phyloP scores from a whole-genome alignment of 23 tunicate genomes.

The Trididemnum miniatum region DNA sequence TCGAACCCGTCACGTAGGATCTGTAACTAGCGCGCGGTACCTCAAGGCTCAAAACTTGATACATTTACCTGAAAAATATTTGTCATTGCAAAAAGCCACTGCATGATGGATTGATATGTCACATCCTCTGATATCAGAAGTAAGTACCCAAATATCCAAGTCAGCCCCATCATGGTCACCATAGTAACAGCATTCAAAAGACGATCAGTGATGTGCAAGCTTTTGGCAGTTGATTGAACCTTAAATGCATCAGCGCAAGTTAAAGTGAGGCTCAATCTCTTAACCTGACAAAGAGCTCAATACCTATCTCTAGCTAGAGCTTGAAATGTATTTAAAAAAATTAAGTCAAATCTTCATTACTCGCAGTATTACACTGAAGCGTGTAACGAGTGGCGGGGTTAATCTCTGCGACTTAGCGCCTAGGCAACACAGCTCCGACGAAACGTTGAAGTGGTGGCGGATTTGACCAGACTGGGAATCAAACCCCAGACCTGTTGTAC shows the following conservation, averaged over 20 bases:
- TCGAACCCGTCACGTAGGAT: too few species aligned
- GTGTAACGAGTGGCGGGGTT: too few species aligned
- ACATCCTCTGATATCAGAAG: slow-evolving; percentile 18
- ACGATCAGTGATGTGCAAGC: neutral
- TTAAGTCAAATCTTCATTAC: neutral
- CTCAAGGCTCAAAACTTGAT: too few species aligned
- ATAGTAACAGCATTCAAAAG: slow-evolving; percentile 26
- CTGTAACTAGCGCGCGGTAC: too few species aligned
- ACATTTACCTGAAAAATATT: slow-evolving; percentile 28
- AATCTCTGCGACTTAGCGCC: too few species aligned
- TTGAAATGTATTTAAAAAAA: too few species aligned
- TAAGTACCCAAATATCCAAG: slow-evolving; percentile 35
- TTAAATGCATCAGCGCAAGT: neutral
- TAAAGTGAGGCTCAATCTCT: neutral
- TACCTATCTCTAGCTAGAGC: too few species aligned
- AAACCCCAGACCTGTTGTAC: too few species aligned
- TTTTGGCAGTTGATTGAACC: neutral
- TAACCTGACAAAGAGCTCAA: neutral
- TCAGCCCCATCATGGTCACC: slow-evolving; percentile 31
- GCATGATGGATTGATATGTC: slow-evolving; percentile 10
- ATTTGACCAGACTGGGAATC: too few species aligned
- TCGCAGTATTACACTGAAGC: too few species aligned
- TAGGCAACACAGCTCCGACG: too few species aligned
- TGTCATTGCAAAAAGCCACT: slow-evolving; percentile 22
- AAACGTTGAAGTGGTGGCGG: too few species aligned